Evolutionary conservation across 64 coral and sea anemone genomes (phyloP), one percentile per base, ranked within the genome.

Genomic region (Anthopleura sola): DNA sequence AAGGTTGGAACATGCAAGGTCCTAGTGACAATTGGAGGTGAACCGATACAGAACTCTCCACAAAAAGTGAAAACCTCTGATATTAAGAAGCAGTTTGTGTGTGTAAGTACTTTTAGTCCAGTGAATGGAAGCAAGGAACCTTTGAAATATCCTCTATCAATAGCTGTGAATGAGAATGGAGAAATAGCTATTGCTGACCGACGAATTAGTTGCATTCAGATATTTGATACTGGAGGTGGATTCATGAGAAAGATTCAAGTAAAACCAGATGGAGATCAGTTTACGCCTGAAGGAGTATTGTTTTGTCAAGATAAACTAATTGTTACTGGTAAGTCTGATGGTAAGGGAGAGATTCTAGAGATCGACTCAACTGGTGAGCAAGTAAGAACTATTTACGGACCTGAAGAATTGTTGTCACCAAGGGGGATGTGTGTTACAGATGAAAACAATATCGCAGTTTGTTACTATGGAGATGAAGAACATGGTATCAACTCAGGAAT

Each of bases 181-280:
- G 90, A 92, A 53, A 83, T 96, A 40, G 94, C 94, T 32, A 89
- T 96, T 24, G 80, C 76, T 39, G 94, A 96, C 84, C 92, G 86
- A 55, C 87, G 86, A 21, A 89, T 88, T 54, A 79, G 92, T 68
- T 23, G 86, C 68, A 86, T 96, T 80, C 86, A 92, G 83, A 89
- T 96, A 18, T 96, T 96, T 76, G 75, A 86, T 68, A 83, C 85
- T 31, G 58, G 49, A 15, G 94, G 94, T 28, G 82, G 85, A 29
- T 92, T 86, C 77, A 87, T 92, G n/a, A 48, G 46, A 48, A 48
- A 48, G 78, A 89, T 2, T n/a, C n/a, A n/a, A n/a, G n/a, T n/a
- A n/a, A n/a, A n/a, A n/a, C n/a, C n/a, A n/a, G n/a, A n/a, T n/a
- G 87, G 90, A 1, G 90, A 92, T 38, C 74, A 92, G 44, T 44